These are phyloP conservation scores for Idris sp. DNA, from an alignment of 1,140 invertebrate genomes.

Conservation along the genomic window DNA sequence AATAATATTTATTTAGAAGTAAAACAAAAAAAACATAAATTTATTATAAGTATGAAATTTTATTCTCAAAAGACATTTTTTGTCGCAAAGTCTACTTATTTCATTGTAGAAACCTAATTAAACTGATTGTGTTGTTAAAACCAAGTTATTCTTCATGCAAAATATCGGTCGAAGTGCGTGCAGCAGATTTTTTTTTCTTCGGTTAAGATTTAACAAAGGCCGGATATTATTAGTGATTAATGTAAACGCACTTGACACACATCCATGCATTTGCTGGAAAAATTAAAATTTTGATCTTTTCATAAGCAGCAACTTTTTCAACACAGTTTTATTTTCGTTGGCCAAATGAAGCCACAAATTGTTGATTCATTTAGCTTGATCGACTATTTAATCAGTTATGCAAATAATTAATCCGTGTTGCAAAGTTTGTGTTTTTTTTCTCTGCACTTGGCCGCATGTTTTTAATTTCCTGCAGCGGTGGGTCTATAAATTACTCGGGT, in stretches of 20 bases:
- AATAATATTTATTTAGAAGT: no score
- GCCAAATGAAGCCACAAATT: not conserved
- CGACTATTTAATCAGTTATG: constrained; percentile 14
- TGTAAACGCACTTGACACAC: constrained; percentile 47
- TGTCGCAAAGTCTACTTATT: no score
- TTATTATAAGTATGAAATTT: no score
- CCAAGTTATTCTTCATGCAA: constrained; percentile 6
- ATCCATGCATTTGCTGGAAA: constrained; percentile 36
- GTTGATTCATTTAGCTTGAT: constrained; percentile 10
- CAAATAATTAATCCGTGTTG: constrained; percentile 8
- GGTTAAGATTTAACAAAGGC: constrained; percentile 36
- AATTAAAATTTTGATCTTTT: constrained; percentile 11
- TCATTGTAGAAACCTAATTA: no score
- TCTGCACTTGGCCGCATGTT: not conserved
- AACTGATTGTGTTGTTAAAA: no score
- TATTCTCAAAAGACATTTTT: no score
- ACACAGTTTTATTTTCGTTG: not conserved
- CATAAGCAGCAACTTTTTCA: not conserved
- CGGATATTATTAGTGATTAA: constrained; percentile 49
- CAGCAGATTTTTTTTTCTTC: constrained; percentile 20
- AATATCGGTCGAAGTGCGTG: constrained; percentile 24
- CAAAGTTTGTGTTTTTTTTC: not conserved
- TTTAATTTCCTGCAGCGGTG: constrained; percentile 10
- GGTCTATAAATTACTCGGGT: constrained; percentile 8
- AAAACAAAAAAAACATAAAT: no score